Conservation (phyloP, 2,888 invertebrate species). For the Phengaris arion region DNA sequence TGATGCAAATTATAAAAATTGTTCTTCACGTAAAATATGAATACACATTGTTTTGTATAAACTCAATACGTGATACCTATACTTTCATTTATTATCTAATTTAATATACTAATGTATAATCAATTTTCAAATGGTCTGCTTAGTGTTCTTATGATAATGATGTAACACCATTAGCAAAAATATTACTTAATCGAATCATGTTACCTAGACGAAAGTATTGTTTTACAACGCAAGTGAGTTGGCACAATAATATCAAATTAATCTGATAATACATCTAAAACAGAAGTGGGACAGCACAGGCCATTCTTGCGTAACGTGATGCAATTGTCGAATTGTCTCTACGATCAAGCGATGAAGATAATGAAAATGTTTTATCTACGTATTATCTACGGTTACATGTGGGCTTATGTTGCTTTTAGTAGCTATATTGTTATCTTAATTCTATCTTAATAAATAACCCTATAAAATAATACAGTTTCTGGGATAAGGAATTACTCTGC, state of each 20-base stretch:
- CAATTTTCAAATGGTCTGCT: not conserved
- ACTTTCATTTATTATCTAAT: not conserved
- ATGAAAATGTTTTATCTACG: not conserved
- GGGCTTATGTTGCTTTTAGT: not conserved
- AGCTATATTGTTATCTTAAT: too few species aligned
- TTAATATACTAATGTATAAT: not conserved
- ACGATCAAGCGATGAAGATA: conserved; percentile 16
- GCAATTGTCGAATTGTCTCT: conserved; percentile 30
- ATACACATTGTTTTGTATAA: too few species aligned
- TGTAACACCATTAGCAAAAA: conserved; percentile 1
- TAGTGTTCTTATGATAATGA: not conserved
- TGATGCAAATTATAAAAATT: too few species aligned
- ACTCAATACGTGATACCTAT: too few species aligned
- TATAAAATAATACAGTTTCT: too few species aligned
- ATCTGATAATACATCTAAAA: not conserved
- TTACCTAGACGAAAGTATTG: not conserved
- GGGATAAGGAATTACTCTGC: too few species aligned
- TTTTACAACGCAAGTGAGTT: conserved; percentile 28
- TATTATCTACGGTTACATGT: conserved; percentile 1
- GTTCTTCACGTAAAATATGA: too few species aligned
- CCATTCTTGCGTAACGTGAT: conserved; percentile 24
- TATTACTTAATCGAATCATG: not conserved
- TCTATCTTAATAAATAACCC: too few species aligned
- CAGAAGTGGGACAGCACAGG: not conserved
- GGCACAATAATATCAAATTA: conserved; percentile 12